Evolutionary conservation across 2,888 invertebrate species (phyloP), one percentile per base, ranked within the genome.

Genomic region (Synanthedon formicaeformis): DNA sequence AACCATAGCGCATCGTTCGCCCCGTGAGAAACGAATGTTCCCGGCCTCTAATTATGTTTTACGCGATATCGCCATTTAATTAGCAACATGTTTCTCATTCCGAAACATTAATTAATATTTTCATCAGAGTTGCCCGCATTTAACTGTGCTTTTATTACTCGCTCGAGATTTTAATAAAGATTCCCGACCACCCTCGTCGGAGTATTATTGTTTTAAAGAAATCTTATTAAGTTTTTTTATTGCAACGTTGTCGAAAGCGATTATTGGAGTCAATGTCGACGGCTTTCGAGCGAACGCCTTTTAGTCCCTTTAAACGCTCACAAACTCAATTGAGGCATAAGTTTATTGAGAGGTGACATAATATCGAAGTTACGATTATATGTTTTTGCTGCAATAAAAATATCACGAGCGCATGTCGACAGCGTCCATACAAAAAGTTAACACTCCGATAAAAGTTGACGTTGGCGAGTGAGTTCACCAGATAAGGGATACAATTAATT

Each of bases 31-130:
- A 81, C 78, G 72, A 80, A 82, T 76, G 80, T 73, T 76, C 76
- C 77, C 77, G 75, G 70, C 80, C 86, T 84, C 84, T 86, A 86
- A 86, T 86, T 86, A 85, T 81, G 81, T 79, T 82, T 84, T 82
- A 85, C 84, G 78, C 82, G 81, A 84, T 85, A 86, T 86, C 81
- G 85, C 81, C 86, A 81, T 86, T 86, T 86, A 84, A 86, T 86
- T 86, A 86, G 86, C 84, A 82, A 85, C 82, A 81, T 83, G 84
- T 84, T 85, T 81, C 77, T 79, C 82, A 85, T 86, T 84, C 79
- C 81, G 76, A 79, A 81, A 84, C 84, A 83, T 84, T 85, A 85
- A 86, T 86, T 86, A 85, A 86, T 86, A 85, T 85, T 85, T 86
- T 84, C 84, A 85, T 83, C 83, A 80, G 83, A 80, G 78, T 81